Evolutionary conservation across 2,113 vertebrate genomes (phyloP), one percentile per base, ranked within the genome.

Genomic region (Oreochromis tanganicae): DNA sequence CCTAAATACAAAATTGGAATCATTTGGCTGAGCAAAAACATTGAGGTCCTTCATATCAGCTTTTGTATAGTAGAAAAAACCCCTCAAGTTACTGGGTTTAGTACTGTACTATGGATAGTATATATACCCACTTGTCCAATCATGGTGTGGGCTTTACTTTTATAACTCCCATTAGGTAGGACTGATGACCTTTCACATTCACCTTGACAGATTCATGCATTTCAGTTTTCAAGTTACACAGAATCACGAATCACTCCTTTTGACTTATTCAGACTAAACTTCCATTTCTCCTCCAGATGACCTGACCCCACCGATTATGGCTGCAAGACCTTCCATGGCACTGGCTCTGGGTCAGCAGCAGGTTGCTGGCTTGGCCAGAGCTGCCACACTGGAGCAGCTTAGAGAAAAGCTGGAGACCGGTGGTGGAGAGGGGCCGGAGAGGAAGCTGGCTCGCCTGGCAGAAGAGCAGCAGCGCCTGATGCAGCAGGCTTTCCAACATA

Each of bases 401-500:
- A 91, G 98, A 55, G 99, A 99, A 90, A 97, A 98, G 81, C 97
- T 99, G 83, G 99, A 99, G 94, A 95, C 97, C 0, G 55, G 93
- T 2, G 90, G 92, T 1, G 95, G 85, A 3, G 98, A 98, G 54
- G 98, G 98, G 0, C 97, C 97, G 0, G 98, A 99, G 95, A 98
- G 98, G 95, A 98, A 98, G 92, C 96, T 95, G 85, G 93, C 97
- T 0, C 95, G 97, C 3, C 94, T 98, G 94, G 97, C 97, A 0
- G 97, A 96, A 89, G 98, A 99, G 88, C 98, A 99, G 92, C 98
- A 99, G 95, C 97, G 98, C 24, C 95, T 99, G 2, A 97, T 98
- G 88, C 98, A 99, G 93, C 98, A 99, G 95, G 98, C 98, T 4
- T 96, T 99, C 71, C 98, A 99, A 85, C 98, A 99, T 85, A 98